These are phyloP conservation scores for Mesitornis unicolor DNA, from an alignment of 2,113 vertebrate species.

Conservation along the genomic window DNA sequence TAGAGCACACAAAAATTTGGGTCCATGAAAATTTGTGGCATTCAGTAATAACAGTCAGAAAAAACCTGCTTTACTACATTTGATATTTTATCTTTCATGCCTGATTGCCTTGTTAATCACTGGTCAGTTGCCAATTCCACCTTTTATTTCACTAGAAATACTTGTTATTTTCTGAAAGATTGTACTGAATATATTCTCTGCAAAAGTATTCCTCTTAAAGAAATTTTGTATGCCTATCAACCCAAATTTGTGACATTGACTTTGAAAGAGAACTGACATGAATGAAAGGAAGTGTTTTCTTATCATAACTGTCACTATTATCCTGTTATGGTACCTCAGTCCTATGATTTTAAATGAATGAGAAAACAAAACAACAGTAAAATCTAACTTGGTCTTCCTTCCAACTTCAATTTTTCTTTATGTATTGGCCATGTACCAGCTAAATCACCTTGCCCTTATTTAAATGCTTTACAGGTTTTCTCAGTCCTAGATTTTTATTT, in stretches of 20 bases:
- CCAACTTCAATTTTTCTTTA: neutral
- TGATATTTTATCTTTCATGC: neutral
- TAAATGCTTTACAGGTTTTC: neutral
- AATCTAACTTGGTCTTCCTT: neutral
- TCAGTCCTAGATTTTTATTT: neutral
- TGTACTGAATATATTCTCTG: slow-evolving; percentile 12
- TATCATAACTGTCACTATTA: neutral
- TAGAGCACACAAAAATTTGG: neutral
- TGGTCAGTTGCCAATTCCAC: slow-evolving; percentile 11
- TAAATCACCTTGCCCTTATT: neutral
- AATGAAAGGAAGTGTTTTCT: neutral
- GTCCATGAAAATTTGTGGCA: neutral
- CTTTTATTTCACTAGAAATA: slow-evolving; percentile 21
- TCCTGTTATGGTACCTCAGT: neutral
- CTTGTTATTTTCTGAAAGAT: slow-evolving; percentile 40
- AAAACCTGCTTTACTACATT: neutral
- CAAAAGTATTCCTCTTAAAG: slow-evolving; percentile 4
- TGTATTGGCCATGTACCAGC: neutral
- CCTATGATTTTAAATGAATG: slow-evolving; percentile 18
- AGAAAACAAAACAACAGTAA: neutral
- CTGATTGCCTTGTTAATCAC: neutral
- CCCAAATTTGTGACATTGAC: neutral
- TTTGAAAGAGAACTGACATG: neutral
- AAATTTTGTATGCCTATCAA: neutral
- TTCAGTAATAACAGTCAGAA: neutral